Percentiles rank a stretch among this genome's conserved stretches.
phyloP scores from a whole-genome alignment of 2,888 invertebrate genomes.

The Thysanoteuthis rhombus region DNA sequence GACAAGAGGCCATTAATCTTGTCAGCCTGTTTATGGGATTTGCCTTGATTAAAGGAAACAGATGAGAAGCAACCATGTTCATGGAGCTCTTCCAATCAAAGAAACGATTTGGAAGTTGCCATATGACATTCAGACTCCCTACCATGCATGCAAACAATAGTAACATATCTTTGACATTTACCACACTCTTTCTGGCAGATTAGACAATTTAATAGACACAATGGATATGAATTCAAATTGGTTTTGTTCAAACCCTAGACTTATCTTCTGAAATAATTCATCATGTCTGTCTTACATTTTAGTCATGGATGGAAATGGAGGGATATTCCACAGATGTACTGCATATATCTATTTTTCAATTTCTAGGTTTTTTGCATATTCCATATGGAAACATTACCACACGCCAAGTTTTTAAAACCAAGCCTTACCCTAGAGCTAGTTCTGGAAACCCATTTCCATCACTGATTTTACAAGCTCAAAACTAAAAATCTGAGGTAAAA shows the following conservation, averaged over 20 bases:
- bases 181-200: not conserved
- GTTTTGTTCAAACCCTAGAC: not conserved
- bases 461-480: too few species aligned
- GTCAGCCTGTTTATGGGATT: not conserved
- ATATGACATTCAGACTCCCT: not conserved
- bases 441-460: too few species aligned
- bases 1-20: not conserved
- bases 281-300: too few species aligned
- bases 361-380: too few species aligned
- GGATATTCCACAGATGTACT: too few species aligned
- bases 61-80: not conserved
- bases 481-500: too few species aligned
- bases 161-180: not conserved
- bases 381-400: too few species aligned
- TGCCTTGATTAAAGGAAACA: not conserved
- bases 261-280: too few species aligned
- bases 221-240: not conserved
- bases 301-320: too few species aligned
- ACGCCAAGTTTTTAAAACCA: too few species aligned
- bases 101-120: not conserved
- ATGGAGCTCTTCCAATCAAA: not conserved
- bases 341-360: too few species aligned
- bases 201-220: constrained; percentile 12
- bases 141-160: not conserved
- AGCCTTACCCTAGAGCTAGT: too few species aligned